phyloP scores from a whole-genome alignment of 23 tunicate species.

The Trididemnum clinides region DNA sequence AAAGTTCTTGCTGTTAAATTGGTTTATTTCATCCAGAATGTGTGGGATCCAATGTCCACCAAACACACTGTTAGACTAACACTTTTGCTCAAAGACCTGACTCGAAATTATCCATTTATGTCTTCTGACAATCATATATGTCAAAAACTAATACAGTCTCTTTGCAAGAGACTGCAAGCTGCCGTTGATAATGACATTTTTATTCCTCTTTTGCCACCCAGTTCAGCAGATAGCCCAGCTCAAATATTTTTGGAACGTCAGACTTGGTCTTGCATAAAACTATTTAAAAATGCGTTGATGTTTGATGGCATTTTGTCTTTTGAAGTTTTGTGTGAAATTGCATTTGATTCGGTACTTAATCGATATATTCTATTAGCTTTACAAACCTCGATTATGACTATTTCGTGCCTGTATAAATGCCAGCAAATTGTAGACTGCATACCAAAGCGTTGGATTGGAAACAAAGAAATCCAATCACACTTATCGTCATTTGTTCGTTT shows the following conservation, averaged over 20 bases:
- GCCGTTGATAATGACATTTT: slow-evolving; percentile 78
- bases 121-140: slow-evolving; percentile 55
- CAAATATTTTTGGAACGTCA: slow-evolving; percentile 79
- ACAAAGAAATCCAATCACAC: slow-evolving; percentile 31
- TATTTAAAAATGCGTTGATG: slow-evolving; percentile 64
- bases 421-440: slow-evolving; percentile 49
- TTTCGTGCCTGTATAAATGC: slow-evolving; percentile 56
- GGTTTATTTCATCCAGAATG: slow-evolving; percentile 25
- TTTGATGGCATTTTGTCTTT: slow-evolving; percentile 64
- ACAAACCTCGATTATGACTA: slow-evolving; percentile 53
- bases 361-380: slow-evolving; percentile 79
- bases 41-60: slow-evolving; percentile 87
- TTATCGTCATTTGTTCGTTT: slow-evolving; percentile 54
- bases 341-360: slow-evolving; percentile 79
- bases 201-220: slow-evolving; percentile 71
- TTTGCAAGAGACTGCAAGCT: slow-evolving; percentile 75
- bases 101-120: slow-evolving; percentile 73
- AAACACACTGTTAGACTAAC: slow-evolving; percentile 51
- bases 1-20: slow-evolving; percentile 62
- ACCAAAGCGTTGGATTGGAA: slow-evolving; percentile 56
- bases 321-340: slow-evolving; percentile 61
- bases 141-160: slow-evolving; percentile 38
- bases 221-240: slow-evolving; percentile 34
- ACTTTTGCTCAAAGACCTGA: slow-evolving; percentile 22
- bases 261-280: slow-evolving; percentile 81